Percentiles rank a stretch among this genome's conserved stretches.
These are phyloP conservation scores for Philonicus albiceps DNA, from an alignment of 2,888 invertebrate genomes.

Conservation along the genomic window DNA sequence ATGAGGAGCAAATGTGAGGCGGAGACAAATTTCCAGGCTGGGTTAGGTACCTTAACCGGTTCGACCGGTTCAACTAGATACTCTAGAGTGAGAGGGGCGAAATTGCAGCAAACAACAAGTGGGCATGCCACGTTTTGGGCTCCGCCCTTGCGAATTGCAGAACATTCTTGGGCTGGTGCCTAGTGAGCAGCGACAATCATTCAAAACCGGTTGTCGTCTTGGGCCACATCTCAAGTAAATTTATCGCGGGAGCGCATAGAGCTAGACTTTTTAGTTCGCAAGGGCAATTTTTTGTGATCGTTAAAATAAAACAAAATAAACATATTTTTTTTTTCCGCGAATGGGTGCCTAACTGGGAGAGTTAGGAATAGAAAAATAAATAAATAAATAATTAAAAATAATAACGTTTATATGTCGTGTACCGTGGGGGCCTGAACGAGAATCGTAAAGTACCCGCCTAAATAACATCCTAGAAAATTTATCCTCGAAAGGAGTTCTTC, in stretches of 20 bases:
- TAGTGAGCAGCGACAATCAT: slow-evolving; percentile 51
- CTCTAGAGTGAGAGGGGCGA: neutral
- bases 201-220: slow-evolving; percentile 53
- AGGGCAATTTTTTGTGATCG: slow-evolving; percentile 42
- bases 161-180: slow-evolving; percentile 48
- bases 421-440: neutral
- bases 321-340: neutral
- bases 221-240: slow-evolving; percentile 50
- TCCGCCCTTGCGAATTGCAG: slow-evolving; percentile 44
- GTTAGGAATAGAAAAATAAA: neutral
- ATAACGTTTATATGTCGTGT: slow-evolving; percentile 2
- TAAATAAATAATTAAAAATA: neutral
- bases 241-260: slow-evolving; percentile 22
- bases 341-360: slow-evolving; percentile 3
- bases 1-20: neutral
- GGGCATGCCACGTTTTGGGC: neutral
- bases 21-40: neutral
- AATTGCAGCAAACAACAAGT: slow-evolving; percentile 17
- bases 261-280: slow-evolving; percentile 11
- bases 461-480: neutral
- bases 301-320: slow-evolving; percentile 1
- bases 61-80: slow-evolving; percentile 10
- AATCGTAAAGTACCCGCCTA: neutral
- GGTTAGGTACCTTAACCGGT: neutral
- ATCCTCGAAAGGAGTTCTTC: neutral